phyloP scores from a whole-genome alignment of 2,888 invertebrate genomes.

The Endotricha flammealis region DNA sequence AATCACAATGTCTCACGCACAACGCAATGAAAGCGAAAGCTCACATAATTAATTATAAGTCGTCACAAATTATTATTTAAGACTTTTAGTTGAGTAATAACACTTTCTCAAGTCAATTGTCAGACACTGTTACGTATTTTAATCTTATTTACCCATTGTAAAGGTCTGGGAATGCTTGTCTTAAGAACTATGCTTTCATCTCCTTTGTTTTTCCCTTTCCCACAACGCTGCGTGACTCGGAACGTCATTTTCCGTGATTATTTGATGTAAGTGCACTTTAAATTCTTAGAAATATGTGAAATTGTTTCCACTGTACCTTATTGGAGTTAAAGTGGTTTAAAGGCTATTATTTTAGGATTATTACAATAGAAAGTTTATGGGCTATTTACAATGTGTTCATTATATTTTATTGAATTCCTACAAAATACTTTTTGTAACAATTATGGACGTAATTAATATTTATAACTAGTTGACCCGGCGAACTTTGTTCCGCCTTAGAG shows the following conservation, averaged over 20 bases:
- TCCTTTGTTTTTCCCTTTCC: constrained; percentile 25
- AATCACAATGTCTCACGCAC: constrained; percentile 14
- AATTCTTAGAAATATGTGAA: constrained; percentile 1
- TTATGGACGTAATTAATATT: no score
- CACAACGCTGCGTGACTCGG: constrained; percentile 17
- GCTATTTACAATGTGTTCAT: no score
- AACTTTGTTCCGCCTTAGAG: no score
- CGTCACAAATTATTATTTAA: constrained; percentile 30
- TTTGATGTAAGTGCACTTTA: constrained; percentile 7
- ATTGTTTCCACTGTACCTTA: constrained; percentile 5
- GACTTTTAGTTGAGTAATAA: constrained; percentile 22
- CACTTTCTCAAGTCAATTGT: constrained; percentile 26
- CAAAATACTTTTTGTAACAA: no score
- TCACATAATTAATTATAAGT: constrained; percentile 27
- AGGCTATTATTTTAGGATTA: no score
- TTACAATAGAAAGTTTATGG: no score
- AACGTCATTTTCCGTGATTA: constrained; percentile 10
- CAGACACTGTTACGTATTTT: constrained; percentile 20
- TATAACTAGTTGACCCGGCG: no score
- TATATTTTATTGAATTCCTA: no score
- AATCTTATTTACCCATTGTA: constrained; percentile 26
- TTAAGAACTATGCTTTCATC: constrained; percentile 21
- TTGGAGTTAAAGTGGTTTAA: no score
- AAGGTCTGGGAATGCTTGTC: constrained; percentile 21
- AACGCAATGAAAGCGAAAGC: constrained; percentile 21